Evolutionary conservation across 2,888 invertebrate species (phyloP).

Genomic region (Lomographa bimaculata): DNA sequence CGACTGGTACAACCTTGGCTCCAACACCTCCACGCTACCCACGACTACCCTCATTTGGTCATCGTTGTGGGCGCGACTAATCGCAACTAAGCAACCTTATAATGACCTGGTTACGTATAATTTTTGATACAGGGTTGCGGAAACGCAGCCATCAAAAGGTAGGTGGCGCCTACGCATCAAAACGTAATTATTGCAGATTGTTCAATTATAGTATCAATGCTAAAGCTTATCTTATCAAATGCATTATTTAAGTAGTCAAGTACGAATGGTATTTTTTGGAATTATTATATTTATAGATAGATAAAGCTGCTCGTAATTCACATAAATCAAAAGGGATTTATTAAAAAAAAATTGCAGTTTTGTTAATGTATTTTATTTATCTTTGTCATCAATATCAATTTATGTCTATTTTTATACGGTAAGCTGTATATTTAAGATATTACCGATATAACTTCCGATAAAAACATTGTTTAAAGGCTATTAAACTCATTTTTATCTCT

Average conservation of each 20-base stretch:
- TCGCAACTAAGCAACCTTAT: conserved; percentile 75
- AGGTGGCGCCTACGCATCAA: conserved; percentile 66
- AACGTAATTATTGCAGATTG: conserved; percentile 53
- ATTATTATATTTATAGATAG: no score
- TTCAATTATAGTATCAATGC: no score
- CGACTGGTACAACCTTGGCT: conserved; percentile 79
- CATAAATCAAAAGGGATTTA: neutral
- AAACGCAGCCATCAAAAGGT: conserved; percentile 60
- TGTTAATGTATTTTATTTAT: no score
- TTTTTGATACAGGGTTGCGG: conserved; percentile 71
- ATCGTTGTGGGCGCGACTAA: conserved; percentile 76
- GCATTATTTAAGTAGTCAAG: no score
- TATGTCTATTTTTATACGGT: no score
- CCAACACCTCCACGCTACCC: conserved; percentile 79
- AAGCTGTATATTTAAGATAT: no score
- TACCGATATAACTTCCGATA: conserved; percentile 2
- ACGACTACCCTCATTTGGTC: conserved; percentile 82
- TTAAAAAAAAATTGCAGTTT: no score
- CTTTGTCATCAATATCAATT: no score
- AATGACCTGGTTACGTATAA: conserved; percentile 68
- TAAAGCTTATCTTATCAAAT: no score
- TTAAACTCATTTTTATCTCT: conserved; percentile 71
- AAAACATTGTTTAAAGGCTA: conserved; percentile 52
- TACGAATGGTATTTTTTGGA: no score
- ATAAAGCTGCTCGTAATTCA: no score